phyloP scores from a whole-genome alignment of 2,113 vertebrate genomes.

The Pseudorasbora parva region DNA sequence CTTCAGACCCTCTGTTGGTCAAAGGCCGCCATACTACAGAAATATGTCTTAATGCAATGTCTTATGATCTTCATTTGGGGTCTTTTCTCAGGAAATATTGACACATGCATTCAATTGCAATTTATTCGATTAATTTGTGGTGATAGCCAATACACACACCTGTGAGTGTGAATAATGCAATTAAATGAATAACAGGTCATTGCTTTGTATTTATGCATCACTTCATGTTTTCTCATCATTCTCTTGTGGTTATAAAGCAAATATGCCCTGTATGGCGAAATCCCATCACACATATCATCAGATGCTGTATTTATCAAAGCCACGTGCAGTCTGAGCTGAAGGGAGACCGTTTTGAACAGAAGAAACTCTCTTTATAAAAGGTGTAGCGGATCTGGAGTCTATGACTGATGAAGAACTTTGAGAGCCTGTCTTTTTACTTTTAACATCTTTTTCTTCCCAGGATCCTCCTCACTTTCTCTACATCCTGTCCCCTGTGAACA shows the following conservation, averaged over 20 bases:
- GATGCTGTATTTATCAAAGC: slow-evolving; percentile 6
- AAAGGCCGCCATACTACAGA: background rate
- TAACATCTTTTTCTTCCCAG: background rate
- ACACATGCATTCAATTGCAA: background rate
- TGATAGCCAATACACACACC: background rate
- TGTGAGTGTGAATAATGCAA: background rate
- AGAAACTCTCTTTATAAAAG: background rate
- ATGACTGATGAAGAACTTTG: background rate
- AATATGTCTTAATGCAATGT: too few relatives aligned
- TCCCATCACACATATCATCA: background rate
- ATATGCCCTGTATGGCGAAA: background rate
- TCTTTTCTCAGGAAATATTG: background rate
- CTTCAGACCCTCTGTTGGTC: too few relatives aligned
- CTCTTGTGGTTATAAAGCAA: background rate
- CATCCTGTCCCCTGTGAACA: slow-evolving; percentile 14
- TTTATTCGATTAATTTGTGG: background rate
- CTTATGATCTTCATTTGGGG: too few relatives aligned
- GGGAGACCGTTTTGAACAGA: background rate
- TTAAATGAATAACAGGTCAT: too few relatives aligned
- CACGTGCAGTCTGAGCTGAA: background rate
- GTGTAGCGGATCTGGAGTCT: background rate
- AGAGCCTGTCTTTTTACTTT: background rate
- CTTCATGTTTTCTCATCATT: background rate
- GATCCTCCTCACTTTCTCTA: slow-evolving; percentile 6
- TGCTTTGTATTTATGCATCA: too few relatives aligned